Conservation (phyloP, 1,140 invertebrate species). For the Diuraphis noxia region DNA sequence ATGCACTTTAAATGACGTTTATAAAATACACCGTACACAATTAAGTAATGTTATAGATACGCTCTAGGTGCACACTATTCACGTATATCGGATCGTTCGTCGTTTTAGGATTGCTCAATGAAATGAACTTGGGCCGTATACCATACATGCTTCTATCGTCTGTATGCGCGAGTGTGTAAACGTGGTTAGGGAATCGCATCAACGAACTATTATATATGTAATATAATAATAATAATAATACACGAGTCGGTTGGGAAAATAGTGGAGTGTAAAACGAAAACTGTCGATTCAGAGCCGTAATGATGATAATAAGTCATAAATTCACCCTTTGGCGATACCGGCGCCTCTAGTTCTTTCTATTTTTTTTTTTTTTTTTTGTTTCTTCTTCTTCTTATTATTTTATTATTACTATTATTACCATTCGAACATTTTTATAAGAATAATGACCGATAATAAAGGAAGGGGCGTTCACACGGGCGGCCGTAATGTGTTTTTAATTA, state of each 20-base stretch:
- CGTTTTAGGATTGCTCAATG: constrained; percentile 4
- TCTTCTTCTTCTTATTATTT: not conserved
- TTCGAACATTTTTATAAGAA: constrained; percentile 50
- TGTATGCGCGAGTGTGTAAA: not conserved
- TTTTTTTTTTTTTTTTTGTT: constrained; percentile 4
- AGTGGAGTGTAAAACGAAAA: constrained; percentile 48
- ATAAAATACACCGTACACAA: not conserved
- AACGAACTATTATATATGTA: not conserved
- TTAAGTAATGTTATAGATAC: not conserved
- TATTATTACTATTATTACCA: constrained; percentile 46
- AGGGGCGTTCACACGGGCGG: constrained; percentile 44
- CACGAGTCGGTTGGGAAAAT: constrained; percentile 35
- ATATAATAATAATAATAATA: not conserved
- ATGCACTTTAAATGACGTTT: not conserved
- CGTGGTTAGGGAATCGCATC: constrained; percentile 10
- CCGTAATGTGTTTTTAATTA: constrained; percentile 53
- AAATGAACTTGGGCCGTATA: constrained; percentile 26
- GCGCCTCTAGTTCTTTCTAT: constrained; percentile 50
- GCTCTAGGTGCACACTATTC: not conserved
- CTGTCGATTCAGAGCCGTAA: constrained; percentile 52
- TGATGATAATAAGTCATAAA: constrained; percentile 52
- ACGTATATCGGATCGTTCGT: not conserved
- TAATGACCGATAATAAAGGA: constrained; percentile 54
- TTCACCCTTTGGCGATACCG: constrained; percentile 51
- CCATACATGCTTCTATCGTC: not conserved